Evolutionary conservation across 2,888 invertebrate species (phyloP).

Genomic region (Conistra vaccinii): DNA sequence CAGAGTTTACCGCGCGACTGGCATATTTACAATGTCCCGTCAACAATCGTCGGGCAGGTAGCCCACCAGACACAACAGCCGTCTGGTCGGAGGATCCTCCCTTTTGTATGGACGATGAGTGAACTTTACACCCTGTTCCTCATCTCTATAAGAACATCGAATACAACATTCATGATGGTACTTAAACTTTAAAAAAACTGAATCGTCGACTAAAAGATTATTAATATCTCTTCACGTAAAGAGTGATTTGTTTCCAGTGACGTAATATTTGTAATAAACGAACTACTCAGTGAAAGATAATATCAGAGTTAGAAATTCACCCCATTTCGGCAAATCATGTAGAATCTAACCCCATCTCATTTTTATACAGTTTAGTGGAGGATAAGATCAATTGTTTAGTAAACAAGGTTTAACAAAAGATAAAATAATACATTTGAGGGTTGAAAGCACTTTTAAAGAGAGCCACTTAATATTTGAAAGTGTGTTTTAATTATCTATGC

Average conservation of each 20-base stretch:
- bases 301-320: conserved; percentile 34
- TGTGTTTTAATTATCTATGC: background rate
- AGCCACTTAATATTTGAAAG: background rate
- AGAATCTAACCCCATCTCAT: conserved; percentile 58
- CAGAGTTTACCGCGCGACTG: too few species aligned
- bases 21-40: too few species aligned
- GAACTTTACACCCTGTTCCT: too few species aligned
- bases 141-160: background rate
- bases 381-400: conserved; percentile 59
- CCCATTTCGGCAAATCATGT: conserved; percentile 25
- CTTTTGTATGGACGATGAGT: too few species aligned
- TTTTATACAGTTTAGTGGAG: conserved; percentile 62
- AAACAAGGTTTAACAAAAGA: conserved; percentile 23
- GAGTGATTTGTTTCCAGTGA: background rate
- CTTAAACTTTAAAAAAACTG: background rate
- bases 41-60: too few species aligned
- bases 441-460: background rate
- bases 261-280: too few species aligned
- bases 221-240: background rate
- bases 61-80: too few species aligned
- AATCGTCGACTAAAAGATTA: background rate
- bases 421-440: conserved; percentile 26
- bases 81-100: too few species aligned
- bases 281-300: background rate
- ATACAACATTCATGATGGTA: background rate